phyloP scores from a whole-genome alignment of 1,140 invertebrate genomes.

The Neoseiulus cucumeris region DNA sequence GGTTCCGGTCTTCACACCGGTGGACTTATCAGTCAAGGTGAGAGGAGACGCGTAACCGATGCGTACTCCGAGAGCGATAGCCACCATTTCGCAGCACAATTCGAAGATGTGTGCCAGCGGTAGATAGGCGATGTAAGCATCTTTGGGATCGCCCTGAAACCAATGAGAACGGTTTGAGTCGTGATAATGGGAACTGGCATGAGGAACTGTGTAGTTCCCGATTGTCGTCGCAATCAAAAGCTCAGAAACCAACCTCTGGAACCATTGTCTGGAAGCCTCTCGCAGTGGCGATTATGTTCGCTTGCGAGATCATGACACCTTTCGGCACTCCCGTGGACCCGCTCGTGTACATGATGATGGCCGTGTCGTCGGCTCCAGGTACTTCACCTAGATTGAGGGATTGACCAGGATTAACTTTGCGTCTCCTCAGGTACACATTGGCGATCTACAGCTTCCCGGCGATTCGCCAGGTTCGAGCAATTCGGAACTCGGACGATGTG shows the following conservation, averaged over 20 bases:
- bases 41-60: slow-evolving; percentile 23
- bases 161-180: slow-evolving; percentile 11
- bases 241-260: slow-evolving; percentile 24
- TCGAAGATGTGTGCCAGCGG: slow-evolving; percentile 95
- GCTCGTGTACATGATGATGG: slow-evolving; percentile 89
- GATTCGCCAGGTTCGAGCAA: no score
- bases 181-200: slow-evolving; percentile 13
- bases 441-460: no score
- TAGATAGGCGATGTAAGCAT: slow-evolving; percentile 80
- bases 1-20: slow-evolving; percentile 22
- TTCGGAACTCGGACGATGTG: no score
- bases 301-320: slow-evolving; percentile 25
- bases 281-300: slow-evolving; percentile 68
- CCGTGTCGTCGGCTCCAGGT: slow-evolving; percentile 39
- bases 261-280: slow-evolving; percentile 66
- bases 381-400: neutral
- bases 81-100: slow-evolving; percentile 39
- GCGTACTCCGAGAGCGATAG: slow-evolving; percentile 22
- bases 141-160: slow-evolving; percentile 32
- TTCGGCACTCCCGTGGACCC: slow-evolving; percentile 81
- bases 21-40: slow-evolving; percentile 23
- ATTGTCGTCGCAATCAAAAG: slow-evolving; percentile 45
- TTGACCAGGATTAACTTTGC: no score
- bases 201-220: slow-evolving; percentile 18
- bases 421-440: no score